These are phyloP conservation scores for Argyrosomus regius DNA, from an alignment of 2,797 vertebrate genomes.

Conservation along the genomic window DNA sequence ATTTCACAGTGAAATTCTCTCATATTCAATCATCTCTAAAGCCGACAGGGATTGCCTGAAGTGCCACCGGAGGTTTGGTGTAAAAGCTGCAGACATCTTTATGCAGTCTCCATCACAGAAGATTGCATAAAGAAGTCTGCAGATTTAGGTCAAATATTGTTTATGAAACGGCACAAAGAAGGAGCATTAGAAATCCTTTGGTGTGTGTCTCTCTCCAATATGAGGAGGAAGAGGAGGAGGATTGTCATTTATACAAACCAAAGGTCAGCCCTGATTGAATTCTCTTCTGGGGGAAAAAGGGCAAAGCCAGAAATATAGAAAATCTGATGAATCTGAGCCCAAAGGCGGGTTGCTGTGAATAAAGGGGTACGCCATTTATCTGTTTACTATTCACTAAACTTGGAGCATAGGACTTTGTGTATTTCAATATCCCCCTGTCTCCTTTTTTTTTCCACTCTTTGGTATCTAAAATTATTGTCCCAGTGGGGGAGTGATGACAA, in stretches of 20 bases:
- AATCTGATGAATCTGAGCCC: constrained; percentile 14
- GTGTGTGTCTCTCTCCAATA: constrained; percentile 49
- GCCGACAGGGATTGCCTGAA: constrained; percentile 2
- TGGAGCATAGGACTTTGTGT: not conserved
- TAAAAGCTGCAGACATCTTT: constrained; percentile 2
- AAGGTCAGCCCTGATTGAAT: constrained; percentile 79
- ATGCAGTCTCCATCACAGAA: not conserved
- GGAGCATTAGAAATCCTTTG: constrained; percentile 32
- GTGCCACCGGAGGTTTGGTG: constrained; percentile 24
- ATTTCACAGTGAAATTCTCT: not conserved
- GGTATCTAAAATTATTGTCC: constrained; percentile 48
- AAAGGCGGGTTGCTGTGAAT: not conserved
- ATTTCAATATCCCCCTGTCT: constrained; percentile 7
- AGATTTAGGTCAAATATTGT: constrained; percentile 56
- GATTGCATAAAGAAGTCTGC: constrained; percentile 29
- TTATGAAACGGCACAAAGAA: constrained; percentile 37
- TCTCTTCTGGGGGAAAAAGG: constrained; percentile 58
- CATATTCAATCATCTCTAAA: constrained; percentile 8
- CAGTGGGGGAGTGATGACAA: constrained; percentile 30
- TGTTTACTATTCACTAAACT: constrained; percentile 15
- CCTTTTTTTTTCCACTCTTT: constrained; percentile 5
- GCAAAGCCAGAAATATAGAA: constrained; percentile 50
- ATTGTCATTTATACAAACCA: constrained; percentile 72
- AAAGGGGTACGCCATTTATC: constrained; percentile 17
- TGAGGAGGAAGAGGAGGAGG: constrained; percentile 36